Percentiles rank a stretch among this genome's conserved stretches.
Evolutionary conservation across 53 echinoderm and acorn worm genomes (phyloP).

Genomic region (Temnopleurus reevesii): DNA sequence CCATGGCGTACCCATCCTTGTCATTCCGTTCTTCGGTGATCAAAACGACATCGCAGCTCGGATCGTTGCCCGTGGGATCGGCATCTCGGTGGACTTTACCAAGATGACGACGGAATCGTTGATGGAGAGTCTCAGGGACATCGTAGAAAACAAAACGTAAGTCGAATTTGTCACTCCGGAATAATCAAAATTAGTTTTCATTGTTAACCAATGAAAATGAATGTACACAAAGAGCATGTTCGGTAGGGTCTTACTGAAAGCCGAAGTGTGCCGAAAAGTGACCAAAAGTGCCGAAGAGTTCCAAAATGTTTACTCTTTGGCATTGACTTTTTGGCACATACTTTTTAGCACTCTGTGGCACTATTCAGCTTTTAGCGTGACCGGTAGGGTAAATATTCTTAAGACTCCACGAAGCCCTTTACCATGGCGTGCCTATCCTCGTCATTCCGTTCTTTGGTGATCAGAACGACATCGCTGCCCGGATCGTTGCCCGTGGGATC

Average conservation of each 20-base stretch:
- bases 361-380: too few species aligned
- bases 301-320: too few species aligned
- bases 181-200: too few species aligned
- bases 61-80: conserved; percentile 51
- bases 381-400: too few species aligned
- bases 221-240: too few species aligned
- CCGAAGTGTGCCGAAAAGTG: too few species aligned
- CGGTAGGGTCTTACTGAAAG: too few species aligned
- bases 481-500: conserved; percentile 51
- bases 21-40: conserved; percentile 52
- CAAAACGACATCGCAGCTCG: conserved; percentile 60
- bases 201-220: too few species aligned
- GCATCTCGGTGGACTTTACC: conserved; percentile 29
- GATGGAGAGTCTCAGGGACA: neutral
- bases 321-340: too few species aligned
- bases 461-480: conserved; percentile 58
- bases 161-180: too few species aligned
- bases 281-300: too few species aligned
- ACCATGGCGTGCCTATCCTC: conserved; percentile 59
- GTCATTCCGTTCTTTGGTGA: conserved; percentile 53
- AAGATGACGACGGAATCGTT: conserved; percentile 29
- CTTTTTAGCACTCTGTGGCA: too few species aligned
- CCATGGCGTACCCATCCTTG: conserved; percentile 57
- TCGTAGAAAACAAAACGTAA: conserved; percentile 48
- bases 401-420: conserved; percentile 62